These are phyloP conservation scores for Moxostoma hubbsi DNA, from an alignment of 2,797 vertebrate genomes.

Conservation along the genomic window DNA sequence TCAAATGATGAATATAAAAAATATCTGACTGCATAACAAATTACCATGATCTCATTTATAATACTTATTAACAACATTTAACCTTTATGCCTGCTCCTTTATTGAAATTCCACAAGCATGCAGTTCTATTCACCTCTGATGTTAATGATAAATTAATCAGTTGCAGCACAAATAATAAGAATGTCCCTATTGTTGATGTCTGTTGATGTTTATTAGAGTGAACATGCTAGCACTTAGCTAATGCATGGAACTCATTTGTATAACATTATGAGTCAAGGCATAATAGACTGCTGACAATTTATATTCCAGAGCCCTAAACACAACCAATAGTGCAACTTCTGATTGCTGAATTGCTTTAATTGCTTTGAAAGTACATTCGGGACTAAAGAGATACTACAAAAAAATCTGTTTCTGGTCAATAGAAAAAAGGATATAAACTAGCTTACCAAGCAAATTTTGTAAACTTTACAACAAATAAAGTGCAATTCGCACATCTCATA, in stretches of 20 bases:
- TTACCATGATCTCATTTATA: conserved; percentile 35
- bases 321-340: conserved; percentile 55
- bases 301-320: conserved; percentile 62
- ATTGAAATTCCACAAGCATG: conserved; percentile 18
- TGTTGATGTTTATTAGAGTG: conserved; percentile 36
- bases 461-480: neutral
- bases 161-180: neutral
- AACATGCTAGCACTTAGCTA: conserved; percentile 27
- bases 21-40: conserved; percentile 40
- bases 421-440: conserved; percentile 57
- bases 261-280: conserved; percentile 54
- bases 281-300: conserved; percentile 66
- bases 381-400: conserved; percentile 67
- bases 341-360: conserved; percentile 69
- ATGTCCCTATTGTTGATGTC: conserved; percentile 38
- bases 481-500: too few species aligned
- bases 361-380: conserved; percentile 62
- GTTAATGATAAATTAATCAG: conserved; percentile 19
- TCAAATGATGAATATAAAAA: conserved; percentile 47
- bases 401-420: conserved; percentile 63
- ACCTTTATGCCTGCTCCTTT: conserved; percentile 8
- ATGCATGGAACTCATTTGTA: conserved; percentile 25
- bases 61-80: conserved; percentile 19
- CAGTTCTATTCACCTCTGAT: conserved; percentile 10
- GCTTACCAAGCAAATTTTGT: neutral